Conservation (phyloP, 53 echinoderm and acorn worm species). For the Actinopyga echinites region DNA sequence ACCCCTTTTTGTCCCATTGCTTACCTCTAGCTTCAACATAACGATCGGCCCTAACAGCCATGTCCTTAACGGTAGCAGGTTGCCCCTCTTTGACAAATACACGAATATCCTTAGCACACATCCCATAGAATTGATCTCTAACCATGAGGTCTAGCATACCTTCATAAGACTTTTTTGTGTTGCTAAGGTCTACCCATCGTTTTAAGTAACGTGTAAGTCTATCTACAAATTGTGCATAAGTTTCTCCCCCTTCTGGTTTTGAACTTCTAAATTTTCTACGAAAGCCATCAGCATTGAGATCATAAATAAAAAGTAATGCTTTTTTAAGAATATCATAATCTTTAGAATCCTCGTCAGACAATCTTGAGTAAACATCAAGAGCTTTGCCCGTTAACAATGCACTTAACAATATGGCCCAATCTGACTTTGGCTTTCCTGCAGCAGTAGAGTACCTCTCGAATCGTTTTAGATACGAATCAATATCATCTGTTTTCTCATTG, state of each 20-base stretch:
- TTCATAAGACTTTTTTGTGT: neutral
- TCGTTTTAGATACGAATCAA: slow-evolving; percentile 63
- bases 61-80: slow-evolving; percentile 17
- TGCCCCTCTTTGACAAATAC: slow-evolving; percentile 68
- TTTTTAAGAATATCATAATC: slow-evolving; percentile 47
- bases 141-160: slow-evolving; percentile 50
- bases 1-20: neutral
- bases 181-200: slow-evolving; percentile 64
- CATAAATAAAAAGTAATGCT: slow-evolving; percentile 48
- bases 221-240: slow-evolving; percentile 49
- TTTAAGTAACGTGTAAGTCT: slow-evolving; percentile 46
- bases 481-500: slow-evolving; percentile 62
- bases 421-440: slow-evolving; percentile 54
- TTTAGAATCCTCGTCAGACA: slow-evolving; percentile 46
- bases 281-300: slow-evolving; percentile 61
- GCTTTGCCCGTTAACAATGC: slow-evolving; percentile 67
- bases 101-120: slow-evolving; percentile 51
- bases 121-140: slow-evolving; percentile 45
- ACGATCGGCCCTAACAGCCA: slow-evolving; percentile 54
- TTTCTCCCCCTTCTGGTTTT: slow-evolving; percentile 47
- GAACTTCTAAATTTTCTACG: slow-evolving; percentile 57
- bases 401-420: slow-evolving; percentile 55
- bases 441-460: slow-evolving; percentile 62
- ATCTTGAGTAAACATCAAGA: slow-evolving; percentile 54
- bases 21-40: slow-evolving; percentile 59